These are phyloP conservation scores for Salpingus planirostris DNA, from an alignment of 2,888 invertebrate genomes.

Conservation along the genomic window DNA sequence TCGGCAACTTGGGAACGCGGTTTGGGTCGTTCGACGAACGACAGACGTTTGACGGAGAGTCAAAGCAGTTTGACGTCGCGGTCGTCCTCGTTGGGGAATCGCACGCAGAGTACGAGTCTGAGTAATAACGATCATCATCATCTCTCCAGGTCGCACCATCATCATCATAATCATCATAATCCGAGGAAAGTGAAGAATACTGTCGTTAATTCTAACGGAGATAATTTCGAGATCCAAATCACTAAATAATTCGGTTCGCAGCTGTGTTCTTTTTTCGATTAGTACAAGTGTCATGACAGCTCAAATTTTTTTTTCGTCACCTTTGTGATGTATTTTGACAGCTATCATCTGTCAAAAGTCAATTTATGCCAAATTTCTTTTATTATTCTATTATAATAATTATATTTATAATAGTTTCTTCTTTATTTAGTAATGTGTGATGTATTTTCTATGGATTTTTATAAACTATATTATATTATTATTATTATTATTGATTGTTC, in stretches of 20 bases:
- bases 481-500: too few relatives aligned
- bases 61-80: slow-evolving; percentile 39
- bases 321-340: too few relatives aligned
- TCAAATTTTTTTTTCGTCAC: background rate
- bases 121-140: slow-evolving; percentile 32
- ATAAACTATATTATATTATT: too few relatives aligned
- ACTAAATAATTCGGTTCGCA: slow-evolving; percentile 7
- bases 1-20: slow-evolving; percentile 28
- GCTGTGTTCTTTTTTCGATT: background rate
- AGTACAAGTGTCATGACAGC: background rate
- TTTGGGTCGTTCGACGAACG: too few relatives aligned
- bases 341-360: too few relatives aligned
- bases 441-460: too few relatives aligned
- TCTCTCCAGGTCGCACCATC: background rate
- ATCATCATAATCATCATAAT: too few relatives aligned
- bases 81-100: slow-evolving; percentile 35
- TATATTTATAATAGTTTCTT: too few relatives aligned
- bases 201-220: slow-evolving; percentile 32
- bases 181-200: slow-evolving; percentile 27
- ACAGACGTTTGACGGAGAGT: slow-evolving; percentile 36
- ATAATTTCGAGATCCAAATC: slow-evolving; percentile 36
- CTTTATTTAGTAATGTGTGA: too few relatives aligned
- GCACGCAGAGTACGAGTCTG: slow-evolving; percentile 40
- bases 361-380: background rate
- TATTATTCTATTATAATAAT: too few relatives aligned